Conservation (phyloP, 2,797 vertebrate genomes). For the Anolis apletophallus region DNA sequence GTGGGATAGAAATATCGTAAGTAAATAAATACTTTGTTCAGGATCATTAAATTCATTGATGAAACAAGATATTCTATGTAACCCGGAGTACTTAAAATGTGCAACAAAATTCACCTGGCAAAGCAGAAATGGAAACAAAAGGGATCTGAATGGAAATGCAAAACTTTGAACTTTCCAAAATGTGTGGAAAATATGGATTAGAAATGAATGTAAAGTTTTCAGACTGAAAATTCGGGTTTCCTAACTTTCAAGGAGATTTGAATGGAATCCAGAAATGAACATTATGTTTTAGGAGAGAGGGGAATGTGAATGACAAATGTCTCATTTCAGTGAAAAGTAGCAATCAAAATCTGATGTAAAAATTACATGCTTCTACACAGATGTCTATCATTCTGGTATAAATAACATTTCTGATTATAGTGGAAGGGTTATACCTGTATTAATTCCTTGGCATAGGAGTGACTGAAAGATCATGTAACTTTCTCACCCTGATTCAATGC, state of each 20-base stretch:
- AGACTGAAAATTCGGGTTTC: neutral
- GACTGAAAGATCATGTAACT: neutral
- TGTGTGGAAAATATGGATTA: neutral
- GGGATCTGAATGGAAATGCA: neutral
- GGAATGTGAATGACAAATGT: slow-evolving; percentile 20
- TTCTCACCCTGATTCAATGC: neutral
- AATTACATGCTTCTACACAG: slow-evolving; percentile 3
- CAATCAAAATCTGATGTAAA: slow-evolving; percentile 14
- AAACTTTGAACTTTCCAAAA: neutral
- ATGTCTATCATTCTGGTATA: slow-evolving; percentile 26
- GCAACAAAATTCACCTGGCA: neutral
- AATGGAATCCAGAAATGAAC: neutral
- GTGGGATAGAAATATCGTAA: no score
- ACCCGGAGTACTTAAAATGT: neutral
- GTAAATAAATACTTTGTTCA: neutral
- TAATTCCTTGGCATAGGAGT: neutral
- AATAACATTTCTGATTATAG: slow-evolving; percentile 39
- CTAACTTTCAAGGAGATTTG: neutral
- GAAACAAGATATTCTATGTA: slow-evolving; percentile 17
- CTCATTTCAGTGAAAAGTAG: slow-evolving; percentile 30
- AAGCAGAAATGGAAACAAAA: neutral
- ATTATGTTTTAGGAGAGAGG: neutral
- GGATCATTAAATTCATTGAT: slow-evolving; percentile 51
- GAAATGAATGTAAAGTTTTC: neutral
- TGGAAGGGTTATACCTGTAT: neutral